Conservation (phyloP, 1,140 invertebrate genomes). For the Hyles vespertilio region DNA sequence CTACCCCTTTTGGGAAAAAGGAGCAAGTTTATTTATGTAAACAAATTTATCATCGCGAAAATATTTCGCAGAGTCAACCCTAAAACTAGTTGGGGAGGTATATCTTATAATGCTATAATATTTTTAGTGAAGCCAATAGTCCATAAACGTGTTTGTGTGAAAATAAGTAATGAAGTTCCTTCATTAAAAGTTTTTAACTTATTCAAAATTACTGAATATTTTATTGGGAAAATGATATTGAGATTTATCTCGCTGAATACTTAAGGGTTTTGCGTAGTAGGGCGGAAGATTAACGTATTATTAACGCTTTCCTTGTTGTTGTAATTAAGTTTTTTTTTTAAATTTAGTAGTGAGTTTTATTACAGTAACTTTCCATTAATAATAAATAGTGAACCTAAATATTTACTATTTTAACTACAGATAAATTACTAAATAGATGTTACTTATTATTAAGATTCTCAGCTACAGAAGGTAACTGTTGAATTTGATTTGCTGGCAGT, state of each 20-base stretch:
- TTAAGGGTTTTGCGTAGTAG: background rate
- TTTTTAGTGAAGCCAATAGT: background rate
- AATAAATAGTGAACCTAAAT: too few relatives aligned
- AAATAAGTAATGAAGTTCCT: slow-evolving; percentile 6
- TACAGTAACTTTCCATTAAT: too few relatives aligned
- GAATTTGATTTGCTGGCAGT: too few relatives aligned
- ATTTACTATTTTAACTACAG: background rate
- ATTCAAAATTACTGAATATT: background rate
- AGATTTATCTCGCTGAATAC: background rate
- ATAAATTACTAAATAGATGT: background rate
- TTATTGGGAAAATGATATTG: background rate
- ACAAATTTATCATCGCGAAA: too few relatives aligned
- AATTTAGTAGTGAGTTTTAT: too few relatives aligned
- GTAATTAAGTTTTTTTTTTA: too few relatives aligned
- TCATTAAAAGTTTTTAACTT: slow-evolving; percentile 8
- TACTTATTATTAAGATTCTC: background rate
- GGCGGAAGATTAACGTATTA: background rate
- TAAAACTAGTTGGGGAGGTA: background rate
- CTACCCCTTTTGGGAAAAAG: too few relatives aligned
- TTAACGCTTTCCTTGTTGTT: too few relatives aligned
- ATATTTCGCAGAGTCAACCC: too few relatives aligned
- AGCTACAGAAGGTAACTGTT: too few relatives aligned
- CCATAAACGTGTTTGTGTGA: background rate
- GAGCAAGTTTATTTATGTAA: too few relatives aligned
- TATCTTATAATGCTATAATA: background rate